phyloP scores from a whole-genome alignment of 2,113 vertebrate genomes.

The Bujurquina vittata region DNA sequence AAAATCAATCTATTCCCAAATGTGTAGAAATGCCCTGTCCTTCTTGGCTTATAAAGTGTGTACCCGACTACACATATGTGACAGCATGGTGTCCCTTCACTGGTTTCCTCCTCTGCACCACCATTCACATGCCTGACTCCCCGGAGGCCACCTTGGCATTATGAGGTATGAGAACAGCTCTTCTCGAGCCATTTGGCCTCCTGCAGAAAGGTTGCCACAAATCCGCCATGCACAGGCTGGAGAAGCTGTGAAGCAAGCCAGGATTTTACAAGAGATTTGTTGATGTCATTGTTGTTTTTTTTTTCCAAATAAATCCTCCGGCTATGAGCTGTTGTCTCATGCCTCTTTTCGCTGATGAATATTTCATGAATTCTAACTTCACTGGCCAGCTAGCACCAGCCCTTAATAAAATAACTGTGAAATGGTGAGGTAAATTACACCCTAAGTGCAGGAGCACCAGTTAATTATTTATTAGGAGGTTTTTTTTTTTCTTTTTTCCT shows the following conservation, averaged over 20 bases:
- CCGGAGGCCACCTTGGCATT: conserved; percentile 48
- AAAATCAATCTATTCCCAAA: not conserved
- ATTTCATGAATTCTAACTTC: conserved; percentile 73
- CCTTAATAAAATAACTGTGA: conserved; percentile 75
- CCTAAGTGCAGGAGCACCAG: conserved; percentile 68
- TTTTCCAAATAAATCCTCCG: conserved; percentile 64
- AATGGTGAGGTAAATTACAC: conserved; percentile 74
- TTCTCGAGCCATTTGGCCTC: conserved; percentile 63
- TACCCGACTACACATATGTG: conserved; percentile 11
- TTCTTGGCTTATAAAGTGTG: not conserved
- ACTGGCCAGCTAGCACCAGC: conserved; percentile 53
- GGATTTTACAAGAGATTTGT: conserved; percentile 71
- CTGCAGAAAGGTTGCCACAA: conserved; percentile 61
- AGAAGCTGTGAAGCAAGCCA: conserved; percentile 50
- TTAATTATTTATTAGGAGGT: conserved; percentile 79
- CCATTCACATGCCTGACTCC: conserved; percentile 35
- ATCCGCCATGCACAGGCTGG: conserved; percentile 45
- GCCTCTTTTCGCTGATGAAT: conserved; percentile 72
- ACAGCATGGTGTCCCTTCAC: conserved; percentile 11
- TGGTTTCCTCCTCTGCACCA: conserved; percentile 11
- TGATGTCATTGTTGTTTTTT: conserved; percentile 56
- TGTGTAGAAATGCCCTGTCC: not conserved
- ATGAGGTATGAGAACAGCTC: conserved; percentile 56
- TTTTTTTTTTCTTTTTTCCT: conserved; percentile 46
- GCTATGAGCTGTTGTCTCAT: conserved; percentile 57